Percentiles rank a stretch among this genome's conserved stretches.
phyloP scores from a whole-genome alignment of 1,140 invertebrate species.

The Bathynomus jamesi region DNA sequence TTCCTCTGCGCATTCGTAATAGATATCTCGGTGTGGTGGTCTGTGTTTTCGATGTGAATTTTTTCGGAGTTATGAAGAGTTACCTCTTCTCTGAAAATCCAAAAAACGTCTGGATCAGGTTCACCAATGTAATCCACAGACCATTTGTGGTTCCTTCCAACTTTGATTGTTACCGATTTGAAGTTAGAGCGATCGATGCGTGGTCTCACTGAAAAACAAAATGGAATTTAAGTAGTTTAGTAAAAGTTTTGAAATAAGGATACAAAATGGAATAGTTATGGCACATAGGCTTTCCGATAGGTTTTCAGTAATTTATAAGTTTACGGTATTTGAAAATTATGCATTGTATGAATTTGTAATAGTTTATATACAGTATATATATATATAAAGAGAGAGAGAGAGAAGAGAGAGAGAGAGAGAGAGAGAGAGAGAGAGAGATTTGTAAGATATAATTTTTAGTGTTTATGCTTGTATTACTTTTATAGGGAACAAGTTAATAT shows the following conservation, averaged over 20 bases:
- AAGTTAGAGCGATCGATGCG: slow-evolving; percentile 74
- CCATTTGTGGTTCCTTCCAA: slow-evolving; percentile 84
- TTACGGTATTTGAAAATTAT: too few relatives aligned
- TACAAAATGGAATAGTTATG: background rate
- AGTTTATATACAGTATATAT: background rate
- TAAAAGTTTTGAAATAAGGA: background rate
- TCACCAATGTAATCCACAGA: slow-evolving; percentile 83
- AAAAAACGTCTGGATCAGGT: slow-evolving; percentile 73
- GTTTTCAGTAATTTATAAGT: too few relatives aligned
- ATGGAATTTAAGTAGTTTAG: background rate
- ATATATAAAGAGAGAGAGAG: too few relatives aligned
- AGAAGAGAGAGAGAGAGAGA: background rate
- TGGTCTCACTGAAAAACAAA: slow-evolving; percentile 32
- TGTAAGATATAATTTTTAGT: slow-evolving; percentile 16
- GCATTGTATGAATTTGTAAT: background rate
- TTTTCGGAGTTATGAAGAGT: slow-evolving; percentile 70
- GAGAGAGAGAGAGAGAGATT: slow-evolving; percentile 8
- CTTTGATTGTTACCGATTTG: slow-evolving; percentile 75
- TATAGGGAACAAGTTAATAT: too few relatives aligned
- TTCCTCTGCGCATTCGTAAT: slow-evolving; percentile 72
- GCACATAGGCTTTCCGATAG: too few relatives aligned
- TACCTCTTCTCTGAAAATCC: slow-evolving; percentile 75
- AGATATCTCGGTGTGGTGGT: slow-evolving; percentile 84
- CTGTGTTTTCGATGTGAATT: slow-evolving; percentile 73
- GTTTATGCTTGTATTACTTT: background rate